Evolutionary conservation across 2,888 invertebrate genomes (phyloP).

Genomic region (Carabus problematicus): DNA sequence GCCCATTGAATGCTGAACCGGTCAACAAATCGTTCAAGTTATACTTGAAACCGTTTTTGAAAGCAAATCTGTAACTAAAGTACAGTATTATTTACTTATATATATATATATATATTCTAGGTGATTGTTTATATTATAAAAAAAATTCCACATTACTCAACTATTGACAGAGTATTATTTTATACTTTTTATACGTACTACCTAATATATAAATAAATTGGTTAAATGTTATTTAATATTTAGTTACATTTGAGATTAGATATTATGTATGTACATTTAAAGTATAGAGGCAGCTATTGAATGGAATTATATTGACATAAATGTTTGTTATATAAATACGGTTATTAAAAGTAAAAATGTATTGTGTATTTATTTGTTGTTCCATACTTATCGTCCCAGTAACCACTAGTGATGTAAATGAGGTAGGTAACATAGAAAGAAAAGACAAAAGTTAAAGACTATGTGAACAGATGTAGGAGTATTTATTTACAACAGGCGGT

Average conservation of each 20-base stretch:
- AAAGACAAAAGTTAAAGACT: slow-evolving; percentile 34
- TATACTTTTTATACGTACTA: slow-evolving; percentile 1
- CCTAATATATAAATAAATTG: background rate
- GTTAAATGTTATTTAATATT: too few species aligned
- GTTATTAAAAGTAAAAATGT: background rate
- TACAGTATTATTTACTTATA: background rate
- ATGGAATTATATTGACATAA: background rate
- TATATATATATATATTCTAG: background rate
- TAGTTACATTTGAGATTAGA: too few species aligned
- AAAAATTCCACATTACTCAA: background rate
- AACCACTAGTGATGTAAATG: background rate
- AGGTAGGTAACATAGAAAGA: background rate
- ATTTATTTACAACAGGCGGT: slow-evolving; percentile 61
- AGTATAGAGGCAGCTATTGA: too few species aligned
- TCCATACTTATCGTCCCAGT: background rate
- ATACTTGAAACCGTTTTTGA: slow-evolving; percentile 81
- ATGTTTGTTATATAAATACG: background rate
- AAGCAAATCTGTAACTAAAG: slow-evolving; percentile 69
- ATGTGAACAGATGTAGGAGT: slow-evolving; percentile 45
- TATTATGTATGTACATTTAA: too few species aligned
- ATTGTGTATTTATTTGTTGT: background rate
- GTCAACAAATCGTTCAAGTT: slow-evolving; percentile 78
- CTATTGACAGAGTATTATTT: slow-evolving; percentile 8
- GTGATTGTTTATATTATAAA: slow-evolving; percentile 7
- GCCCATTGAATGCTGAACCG: slow-evolving; percentile 80